Evolutionary conservation across 2,888 invertebrate species (phyloP), one percentile per base, ranked within the genome.

Genomic region (Pachliopta kotzebuea): DNA sequence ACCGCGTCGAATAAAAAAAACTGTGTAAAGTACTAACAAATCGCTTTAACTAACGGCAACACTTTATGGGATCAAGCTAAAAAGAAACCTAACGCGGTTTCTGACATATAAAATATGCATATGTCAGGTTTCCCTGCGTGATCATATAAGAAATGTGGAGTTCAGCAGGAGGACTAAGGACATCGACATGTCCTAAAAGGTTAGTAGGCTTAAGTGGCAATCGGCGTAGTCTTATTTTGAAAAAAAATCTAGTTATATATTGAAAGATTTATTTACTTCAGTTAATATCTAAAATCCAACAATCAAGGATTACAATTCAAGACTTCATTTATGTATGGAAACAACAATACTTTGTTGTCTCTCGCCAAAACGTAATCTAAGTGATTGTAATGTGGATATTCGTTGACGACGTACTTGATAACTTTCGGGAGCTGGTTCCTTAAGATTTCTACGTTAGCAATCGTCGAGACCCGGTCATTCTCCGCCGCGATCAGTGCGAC

Each of bases 391-490:
- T 52, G 23, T 8, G 56, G 29, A 4, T 60, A 59, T 26, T 65
- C 20, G 29, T 69, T 62, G 9, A 70, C 54, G 11, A 63, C 56
- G 24, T 68, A 72, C 29, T 66, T 54, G 6, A 65, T 63, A 0
- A 82, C 75, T 20, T 81, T 81, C 0, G 79, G 78, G 9, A 85
- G 65, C 4, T 67, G 59, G 0, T 66, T 59, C 8, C 66, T 70
- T 3, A 84, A 62, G 0, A 65, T 59, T 0, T 68, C 61, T 0
- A 78, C 79, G 54, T 85, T 81, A 26, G 69, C 62, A 2, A 79
- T 37, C 3, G 74, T 72, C 0, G 81, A 74, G 18, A 83, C 24
- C 3, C 67, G 66, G 53, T 86, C 85, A 56, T 80, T 79, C n/a
- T 65, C 66, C 0, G 74, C 80, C 4, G 71, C 76, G 1, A 83